Base-by-base conservation (phyloP, 2,113 vertebrate genomes). In the Oxyruncus cristatus region DNA sequence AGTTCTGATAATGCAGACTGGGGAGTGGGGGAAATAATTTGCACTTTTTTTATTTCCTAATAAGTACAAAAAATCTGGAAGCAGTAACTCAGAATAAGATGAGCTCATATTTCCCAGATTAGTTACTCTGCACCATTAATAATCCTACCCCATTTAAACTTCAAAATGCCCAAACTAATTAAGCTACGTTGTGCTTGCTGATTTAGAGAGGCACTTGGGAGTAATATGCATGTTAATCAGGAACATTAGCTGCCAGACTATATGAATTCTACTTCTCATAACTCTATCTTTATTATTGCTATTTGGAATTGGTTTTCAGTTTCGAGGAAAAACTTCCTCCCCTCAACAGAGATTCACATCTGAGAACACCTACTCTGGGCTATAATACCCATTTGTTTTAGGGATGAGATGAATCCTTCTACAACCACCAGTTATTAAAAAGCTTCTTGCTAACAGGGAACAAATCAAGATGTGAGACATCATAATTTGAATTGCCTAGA, bases 121-220 rank as follows among this genome's bases (percentile, higher is more conserved):
- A 70, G 71, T 39, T 87, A 76, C 46, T 83, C 89, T 83, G 27
- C 67, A 83, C 27, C 35, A 39, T 91, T 79, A 91, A 93, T 71
- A 92, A 95, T 47, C 78, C 52, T 50, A 30, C 28, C 13, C 28
- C 33, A 62, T 86, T 83, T 93, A 74, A 83, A 79, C 74, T 88
- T 73, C 67, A 82, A 90, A 93, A 76, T 67, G 80, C 30, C 17
- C 42, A 11, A 80, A 92, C 50, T 93, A 94, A 96, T 95, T 67
- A 92, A 83, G 33, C 14, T 53, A 42, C 10, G 35, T 32, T 80
- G n/a, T 18, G 59, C 55, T 90, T 80, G 75, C 72, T 2, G 3
- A 88, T 47, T 79, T 55, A 85, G 50, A 88, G 28, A 85, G 18
- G 63, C 50, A 35, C 35, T 80, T 71, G 75, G 63, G 71, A 95